Percentiles rank a stretch among this genome's conserved stretches.
Evolutionary conservation across 2,888 invertebrate genomes (phyloP).

Genomic region (Nemapogon koenigi): DNA sequence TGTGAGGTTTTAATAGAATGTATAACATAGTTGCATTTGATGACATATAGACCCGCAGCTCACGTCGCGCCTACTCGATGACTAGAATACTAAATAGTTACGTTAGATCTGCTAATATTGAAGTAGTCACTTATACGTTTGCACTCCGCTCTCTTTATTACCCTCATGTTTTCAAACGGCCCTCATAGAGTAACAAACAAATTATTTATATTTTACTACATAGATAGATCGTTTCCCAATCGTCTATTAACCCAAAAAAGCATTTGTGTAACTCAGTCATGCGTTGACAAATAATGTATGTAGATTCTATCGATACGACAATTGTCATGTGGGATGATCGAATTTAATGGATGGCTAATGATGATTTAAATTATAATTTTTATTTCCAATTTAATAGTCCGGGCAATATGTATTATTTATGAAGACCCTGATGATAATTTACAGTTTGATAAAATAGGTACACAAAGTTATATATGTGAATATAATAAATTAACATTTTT

Average conservation of each 20-base stretch:
- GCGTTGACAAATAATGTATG: conserved; percentile 53
- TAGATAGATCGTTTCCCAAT: conserved; percentile 59
- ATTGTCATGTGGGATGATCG: conserved; percentile 7
- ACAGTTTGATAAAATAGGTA: too few species aligned
- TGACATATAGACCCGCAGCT: conserved; percentile 48
- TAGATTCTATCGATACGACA: conserved; percentile 26
- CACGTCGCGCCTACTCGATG: conserved; percentile 43
- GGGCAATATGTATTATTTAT: too few species aligned
- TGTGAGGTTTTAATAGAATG: too few species aligned
- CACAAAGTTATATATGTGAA: too few species aligned
- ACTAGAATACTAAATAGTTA: conserved; percentile 53
- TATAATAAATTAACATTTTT: too few species aligned
- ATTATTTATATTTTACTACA: conserved; percentile 64
- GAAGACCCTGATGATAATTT: too few species aligned
- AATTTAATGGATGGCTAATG: too few species aligned
- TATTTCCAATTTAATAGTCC: too few species aligned
- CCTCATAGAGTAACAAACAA: conserved; percentile 60
- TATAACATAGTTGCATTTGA: too few species aligned
- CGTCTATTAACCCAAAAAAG: conserved; percentile 57
- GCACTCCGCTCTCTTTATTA: conserved; percentile 46
- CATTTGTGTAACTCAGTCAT: conserved; percentile 51
- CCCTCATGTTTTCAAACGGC: conserved; percentile 65
- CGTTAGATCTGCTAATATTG: conserved; percentile 38
- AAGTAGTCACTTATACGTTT: conserved; percentile 31
- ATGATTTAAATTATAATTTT: too few species aligned